Evolutionary conservation across 1,140 invertebrate genomes (phyloP), one percentile per base, ranked within the genome.

Genomic region (Zaprionus camerounensis): DNA sequence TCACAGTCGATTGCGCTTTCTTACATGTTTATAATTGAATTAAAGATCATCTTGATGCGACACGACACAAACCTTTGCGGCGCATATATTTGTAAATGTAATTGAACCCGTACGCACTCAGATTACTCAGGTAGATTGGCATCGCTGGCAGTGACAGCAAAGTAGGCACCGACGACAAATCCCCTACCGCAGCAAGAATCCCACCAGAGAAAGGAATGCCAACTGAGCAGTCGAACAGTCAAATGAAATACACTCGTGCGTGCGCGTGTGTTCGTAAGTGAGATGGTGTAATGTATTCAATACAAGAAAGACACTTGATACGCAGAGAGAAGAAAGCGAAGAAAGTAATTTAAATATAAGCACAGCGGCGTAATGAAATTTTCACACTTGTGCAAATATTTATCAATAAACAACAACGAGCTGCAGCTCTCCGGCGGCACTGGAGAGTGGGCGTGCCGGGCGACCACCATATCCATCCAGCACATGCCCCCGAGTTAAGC

Each of bases 371-470:
- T 91, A 91, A 91, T 91, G 90, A 91, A 91, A 91, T 91, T 91
- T 91, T 91, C 90, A 91, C 90, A 91, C 90, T 91, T 91, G 90
- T 91, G 90, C 85, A 91, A 91, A 91, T 91, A 91, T 91, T 91
- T 91, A 86, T 83, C 82, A 87, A 91, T 91, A 91, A 86, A 82
- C 67, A 74, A 84, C 70, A 64, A 70, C 44, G 34, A 53, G 71
- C 46, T 72, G 68, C 58, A 64, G 64, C 26, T 57, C 9, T 5
- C 41, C n/a, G 58, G 3, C 13, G n/a, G 46, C 59, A 15, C 41
- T 26, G 11, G 69, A 36, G 69, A 41, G 61, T 12, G 46, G 59
- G 31, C 4, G 34, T 20, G 28, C 13, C 20, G 22, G 12, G 15
- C 31, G 46, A 15, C 3, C 24, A 55, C 4, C 34, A 34, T 22